Base-by-base conservation (phyloP, 2,797 vertebrate species). In the Champsocephalus gunnari region DNA sequence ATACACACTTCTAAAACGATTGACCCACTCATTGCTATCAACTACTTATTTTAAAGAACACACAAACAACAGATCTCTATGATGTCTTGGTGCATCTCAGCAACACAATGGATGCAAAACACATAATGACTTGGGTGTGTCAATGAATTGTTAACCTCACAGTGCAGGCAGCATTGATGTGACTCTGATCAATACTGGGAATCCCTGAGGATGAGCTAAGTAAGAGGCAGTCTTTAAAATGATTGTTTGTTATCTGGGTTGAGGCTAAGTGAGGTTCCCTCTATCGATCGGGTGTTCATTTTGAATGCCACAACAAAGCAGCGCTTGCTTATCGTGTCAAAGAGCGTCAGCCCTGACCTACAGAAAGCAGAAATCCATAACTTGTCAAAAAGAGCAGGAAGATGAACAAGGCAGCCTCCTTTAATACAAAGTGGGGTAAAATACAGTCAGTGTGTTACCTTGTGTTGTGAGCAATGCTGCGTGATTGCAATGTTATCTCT, bases 161-260 rank as follows among this genome's bases (percentile, higher is more conserved):
- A 44, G 43, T 17, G 61, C 1, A 49, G 9, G 24, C 45, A 49
- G 51, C 49, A 48, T 1, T 56, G n/a, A 61, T 59, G 34, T 67
- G 28, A 76, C 44, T 14, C 21, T 43, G 43, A 86, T 91, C 87
- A 43, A 89, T 85, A 62, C 24, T 1, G 28, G 41, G 58, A 71
- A 53, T 84, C 85, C 77, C 85, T 0, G 56, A 67, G 81, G 87
- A 91, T 19, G 65, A 73, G 63, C 80, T 83, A 83, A 87, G 81
- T 84, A 71, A 85, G 81, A 82, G 77, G 76, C 79, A 10, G 55
- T 53, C 81, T 74, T 59, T 68, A 60, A 78, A 34, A 76, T 73
- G 64, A 81, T 11, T 45, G 79, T 70, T 73, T 78, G 79, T 85
- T 85, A 80, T 85, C 58, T 73, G 58, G 57, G 54, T 77, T 74